Base-by-base conservation (phyloP, 2,113 vertebrate species). In the Salminus brasiliensis region DNA sequence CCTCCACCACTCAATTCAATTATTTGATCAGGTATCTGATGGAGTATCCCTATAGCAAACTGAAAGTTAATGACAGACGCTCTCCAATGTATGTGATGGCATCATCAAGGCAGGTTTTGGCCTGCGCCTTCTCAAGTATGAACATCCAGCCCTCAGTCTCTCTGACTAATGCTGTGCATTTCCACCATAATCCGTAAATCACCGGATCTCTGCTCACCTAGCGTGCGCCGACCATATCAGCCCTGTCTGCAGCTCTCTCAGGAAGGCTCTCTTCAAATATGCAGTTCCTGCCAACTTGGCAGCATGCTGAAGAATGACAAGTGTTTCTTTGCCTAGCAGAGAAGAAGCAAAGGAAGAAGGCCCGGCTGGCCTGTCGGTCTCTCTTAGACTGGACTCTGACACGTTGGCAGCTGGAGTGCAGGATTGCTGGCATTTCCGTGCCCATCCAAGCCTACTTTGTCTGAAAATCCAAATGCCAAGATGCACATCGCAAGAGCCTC, bases 401-500 rank as follows among this genome's bases (percentile, higher is more conserved):
- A 32, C 29, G 9, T n/a, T 11, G 34, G 32, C 62, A 39, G 62
- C 62, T 23, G 34, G 62, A 8, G 8, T 21, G 23, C 32, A 9
- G 32, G 32, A 39, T 23, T 21, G 18, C 12, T 66, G 62, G 62
- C 62, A 66, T 66, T 66, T 66, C 10, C 21, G 13, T 39, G 32
- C 32, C 62, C 34, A 66, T 66, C 62, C 34, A 66, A 39, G 62
- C 32, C 21, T 23, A 5, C 32, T 66, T 34, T 66, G 29, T 63
- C 60, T 63, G 60, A 63, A 63, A 34, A 63, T 16, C 60, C 18
- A 63, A 34, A 63, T 36, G 32, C 25, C 62, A 66, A 66, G 21
- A 39, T 7, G 18, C 39, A 34, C 18, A 39, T n/a, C 62, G 23
- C 4, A 9, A 66, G 62, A 12, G 21, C 32, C 18, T 66, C 62